Base-by-base conservation (phyloP, 2,113 vertebrate species). In the Cygnus atratus region DNA sequence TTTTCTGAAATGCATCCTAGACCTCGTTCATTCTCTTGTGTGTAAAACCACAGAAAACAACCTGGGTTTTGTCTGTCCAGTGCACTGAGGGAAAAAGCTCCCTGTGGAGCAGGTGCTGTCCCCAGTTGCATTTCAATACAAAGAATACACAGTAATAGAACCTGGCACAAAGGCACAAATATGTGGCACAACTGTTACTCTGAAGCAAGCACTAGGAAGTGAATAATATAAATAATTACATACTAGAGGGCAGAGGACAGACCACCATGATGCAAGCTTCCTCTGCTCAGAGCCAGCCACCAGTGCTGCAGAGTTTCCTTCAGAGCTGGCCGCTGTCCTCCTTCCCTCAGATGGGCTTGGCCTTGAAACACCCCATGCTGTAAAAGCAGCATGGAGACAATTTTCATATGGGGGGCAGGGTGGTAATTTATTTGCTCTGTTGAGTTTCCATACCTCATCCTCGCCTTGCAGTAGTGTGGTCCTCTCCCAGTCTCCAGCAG, bases 271-370 rank as follows among this genome's bases (percentile, higher is more conserved):
- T 4, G 33, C 1, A 2, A 43, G n/a, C 22, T 91, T 91, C 52
- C 77, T 52, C 73, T 82, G 39, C 80, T 65, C 72, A 68, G 59
- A 81, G 66, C 70, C 50, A 91, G 84, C 41, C 0, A 0, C 41
- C 0, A 0, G 57, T 0, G 0, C 61, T 55, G 52, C 0, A 1
- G 46, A 10, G 68, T 57, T 95, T 84, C 57, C 76, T 61, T 46
- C 25, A 33, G 84, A 87, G 25, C 54, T 84, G 72, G 24, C 29
- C 5, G 7, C 24, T 9, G 41, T 84, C 50, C 57, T 9, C 35
- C 8, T 6, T 70, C 21, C 46, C 66, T 84, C 3, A 1, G 6
- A 0, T 0, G 2, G 43, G 48, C 0, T 0, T 28, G 50, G 24
- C 73, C 18, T 54, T 85, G 78, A 85, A 95, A 88, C 17, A 48